Evolutionary conservation across 2,888 invertebrate genomes (phyloP).

Genomic region (Lasioglossum marginatum): DNA sequence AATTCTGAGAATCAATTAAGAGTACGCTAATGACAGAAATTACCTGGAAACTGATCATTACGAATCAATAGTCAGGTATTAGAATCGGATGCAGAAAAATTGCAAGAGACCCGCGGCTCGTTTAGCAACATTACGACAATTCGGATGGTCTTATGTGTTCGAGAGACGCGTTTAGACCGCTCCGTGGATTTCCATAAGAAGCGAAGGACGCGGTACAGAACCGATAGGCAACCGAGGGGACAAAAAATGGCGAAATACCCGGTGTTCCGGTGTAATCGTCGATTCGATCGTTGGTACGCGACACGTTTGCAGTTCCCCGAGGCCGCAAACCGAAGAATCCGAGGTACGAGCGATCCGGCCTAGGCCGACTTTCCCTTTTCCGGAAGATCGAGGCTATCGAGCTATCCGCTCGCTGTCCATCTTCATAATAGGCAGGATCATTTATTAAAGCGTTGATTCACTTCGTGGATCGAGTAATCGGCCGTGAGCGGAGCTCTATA

Average conservation of each 20-base stretch:
- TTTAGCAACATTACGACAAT: not conserved
- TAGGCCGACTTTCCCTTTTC: conserved; percentile 71
- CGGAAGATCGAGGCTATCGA: conserved; percentile 68
- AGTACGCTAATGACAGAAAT: not conserved
- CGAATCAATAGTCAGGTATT: not conserved
- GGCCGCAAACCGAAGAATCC: conserved; percentile 51
- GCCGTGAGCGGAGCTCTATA: conserved; percentile 55
- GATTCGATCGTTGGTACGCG: conserved; percentile 52
- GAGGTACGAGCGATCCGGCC: conserved; percentile 50
- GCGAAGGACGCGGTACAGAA: not conserved
- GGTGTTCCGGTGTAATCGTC: conserved; percentile 52
- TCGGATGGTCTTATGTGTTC: not conserved
- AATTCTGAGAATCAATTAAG: not conserved
- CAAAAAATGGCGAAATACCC: conserved; percentile 20
- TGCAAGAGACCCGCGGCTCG: not conserved
- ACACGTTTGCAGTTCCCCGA: conserved; percentile 41
- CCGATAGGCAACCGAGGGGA: conserved; percentile 4
- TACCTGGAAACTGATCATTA: not conserved
- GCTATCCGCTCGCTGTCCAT: conserved; percentile 58
- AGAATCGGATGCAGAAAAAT: not conserved
- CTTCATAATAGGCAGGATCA: conserved; percentile 63
- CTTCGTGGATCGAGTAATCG: conserved; percentile 54
- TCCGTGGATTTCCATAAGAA: not conserved
- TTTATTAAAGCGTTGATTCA: conserved; percentile 69
- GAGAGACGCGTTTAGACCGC: not conserved